A percentile compares a stretch with the other conserved stretches of the same genome.
These are phyloP conservation scores for Melanotaenia pygmaea DNA, from an alignment of 2,797 vertebrate genomes.

Conservation along the genomic window DNA sequence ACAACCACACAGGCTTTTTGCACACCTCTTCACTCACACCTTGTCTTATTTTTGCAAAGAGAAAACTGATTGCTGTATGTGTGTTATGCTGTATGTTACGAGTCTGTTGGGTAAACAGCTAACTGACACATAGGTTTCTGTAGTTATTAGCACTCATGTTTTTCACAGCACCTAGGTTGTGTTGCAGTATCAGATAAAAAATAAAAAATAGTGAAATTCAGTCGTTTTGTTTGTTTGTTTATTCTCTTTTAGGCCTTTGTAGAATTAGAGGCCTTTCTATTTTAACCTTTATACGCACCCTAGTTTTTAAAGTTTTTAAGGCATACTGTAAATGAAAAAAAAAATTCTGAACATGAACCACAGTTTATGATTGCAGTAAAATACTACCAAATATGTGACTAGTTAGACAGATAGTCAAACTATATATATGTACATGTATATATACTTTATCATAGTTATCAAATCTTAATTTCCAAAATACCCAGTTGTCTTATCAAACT, in stretches of 20 bases:
- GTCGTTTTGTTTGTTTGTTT: not conserved
- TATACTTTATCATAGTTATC: no score
- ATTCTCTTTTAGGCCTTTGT: not conserved
- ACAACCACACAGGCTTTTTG: constrained; percentile 65
- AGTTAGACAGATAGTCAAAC: no score
- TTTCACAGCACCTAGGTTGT: not conserved
- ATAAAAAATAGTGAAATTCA: constrained; percentile 1
- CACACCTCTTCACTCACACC: constrained; percentile 69
- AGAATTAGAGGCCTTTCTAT: not conserved
- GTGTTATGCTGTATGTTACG: constrained; percentile 21
- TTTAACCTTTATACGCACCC: not conserved
- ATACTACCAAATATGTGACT: no score
- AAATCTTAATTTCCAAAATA: no score
- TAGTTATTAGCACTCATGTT: not conserved
- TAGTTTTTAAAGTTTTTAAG: no score
- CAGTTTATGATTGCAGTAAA: no score
- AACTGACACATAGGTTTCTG: not conserved
- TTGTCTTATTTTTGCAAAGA: constrained; percentile 58
- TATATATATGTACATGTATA: no score
- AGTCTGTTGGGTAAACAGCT: not conserved
- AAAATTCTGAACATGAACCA: no score
- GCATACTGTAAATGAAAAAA: no score
- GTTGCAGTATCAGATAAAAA: not conserved
- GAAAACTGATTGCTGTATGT: constrained; percentile 50
- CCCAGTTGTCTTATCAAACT: no score